Conservation (phyloP, 2,797 vertebrate genomes). For the Gymnoscopelus microlampas region DNA sequence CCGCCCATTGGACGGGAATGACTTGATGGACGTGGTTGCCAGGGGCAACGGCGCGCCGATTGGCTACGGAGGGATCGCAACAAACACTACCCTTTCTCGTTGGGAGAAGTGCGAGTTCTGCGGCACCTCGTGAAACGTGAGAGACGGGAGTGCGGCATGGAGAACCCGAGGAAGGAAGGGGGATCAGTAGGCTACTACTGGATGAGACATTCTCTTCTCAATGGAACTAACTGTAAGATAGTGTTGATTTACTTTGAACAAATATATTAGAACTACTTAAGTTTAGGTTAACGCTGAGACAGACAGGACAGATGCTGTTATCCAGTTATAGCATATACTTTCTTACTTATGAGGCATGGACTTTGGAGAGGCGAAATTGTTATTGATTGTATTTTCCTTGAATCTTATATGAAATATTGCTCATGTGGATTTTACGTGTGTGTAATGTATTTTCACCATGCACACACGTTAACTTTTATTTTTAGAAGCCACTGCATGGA, state of each 20-base stretch:
- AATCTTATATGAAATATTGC: slow-evolving; percentile 24
- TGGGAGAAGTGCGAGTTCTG: slow-evolving; percentile 75
- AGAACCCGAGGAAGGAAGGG: slow-evolving; percentile 66
- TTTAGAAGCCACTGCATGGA: slow-evolving; percentile 1
- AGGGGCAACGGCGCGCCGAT: slow-evolving; percentile 84
- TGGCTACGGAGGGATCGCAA: slow-evolving; percentile 76
- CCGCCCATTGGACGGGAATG: slow-evolving; percentile 83
- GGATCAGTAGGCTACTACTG: slow-evolving; percentile 26
- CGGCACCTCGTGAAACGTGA: slow-evolving; percentile 76
- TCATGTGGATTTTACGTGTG: slow-evolving; percentile 12
- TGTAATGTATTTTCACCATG: slow-evolving; percentile 7
- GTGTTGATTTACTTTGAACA: slow-evolving; percentile 72
- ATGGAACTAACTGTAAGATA: slow-evolving; percentile 73
- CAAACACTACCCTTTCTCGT: slow-evolving; percentile 77
- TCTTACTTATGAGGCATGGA: slow-evolving; percentile 4
- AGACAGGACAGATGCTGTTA: slow-evolving; percentile 2
- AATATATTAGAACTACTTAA: slow-evolving; percentile 7
- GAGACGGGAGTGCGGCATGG: slow-evolving; percentile 75
- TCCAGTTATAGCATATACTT: background rate
- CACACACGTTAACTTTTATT: slow-evolving; percentile 1
- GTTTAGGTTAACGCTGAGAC: slow-evolving; percentile 19
- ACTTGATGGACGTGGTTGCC: slow-evolving; percentile 90
- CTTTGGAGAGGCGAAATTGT: slow-evolving; percentile 4
- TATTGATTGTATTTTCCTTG: slow-evolving; percentile 10
- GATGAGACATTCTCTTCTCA: slow-evolving; percentile 65